phyloP scores from a whole-genome alignment of 2,113 vertebrate genomes.

The Garra rufa region DNA sequence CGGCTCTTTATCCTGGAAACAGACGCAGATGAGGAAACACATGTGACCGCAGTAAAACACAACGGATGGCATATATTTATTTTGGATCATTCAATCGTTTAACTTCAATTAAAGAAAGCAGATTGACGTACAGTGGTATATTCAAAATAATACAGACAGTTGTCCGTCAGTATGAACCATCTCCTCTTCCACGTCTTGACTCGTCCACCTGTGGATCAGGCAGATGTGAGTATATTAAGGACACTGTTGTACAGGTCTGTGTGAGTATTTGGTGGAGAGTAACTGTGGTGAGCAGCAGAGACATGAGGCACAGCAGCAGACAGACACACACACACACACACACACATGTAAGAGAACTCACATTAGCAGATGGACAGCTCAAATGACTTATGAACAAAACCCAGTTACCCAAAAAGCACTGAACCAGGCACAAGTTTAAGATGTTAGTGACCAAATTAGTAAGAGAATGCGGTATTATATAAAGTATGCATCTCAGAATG shows the following conservation, averaged over 20 bases:
- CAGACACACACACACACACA: conserved; percentile 46
- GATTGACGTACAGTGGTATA: conserved; percentile 89
- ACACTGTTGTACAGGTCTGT: background rate
- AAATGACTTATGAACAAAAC: conserved; percentile 5
- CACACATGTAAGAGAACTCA: conserved; percentile 37
- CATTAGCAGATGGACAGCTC: conserved; percentile 41
- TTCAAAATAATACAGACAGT: conserved; percentile 99
- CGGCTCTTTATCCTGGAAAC: conserved; percentile 91
- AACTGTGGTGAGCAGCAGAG: conserved; percentile 49
- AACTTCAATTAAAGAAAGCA: background rate
- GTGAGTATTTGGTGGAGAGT: background rate
- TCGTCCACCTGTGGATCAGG: conserved; percentile 84
- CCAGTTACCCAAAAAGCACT: background rate
- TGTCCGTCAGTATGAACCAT: conserved; percentile 98
- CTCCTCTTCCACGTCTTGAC: conserved; percentile 98
- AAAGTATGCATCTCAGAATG: background rate
- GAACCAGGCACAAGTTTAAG: background rate
- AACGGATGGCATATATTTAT: background rate
- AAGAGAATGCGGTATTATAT: background rate
- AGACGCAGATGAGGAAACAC: background rate
- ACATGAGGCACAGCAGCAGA: conserved; percentile 55
- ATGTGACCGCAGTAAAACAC: background rate
- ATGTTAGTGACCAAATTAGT: conserved; percentile 4
- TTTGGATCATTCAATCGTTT: background rate
- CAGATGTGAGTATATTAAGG: conserved; percentile 43